A percentile compares a stretch with the other conserved stretches of the same genome.
Evolutionary conservation across 2,888 invertebrate species (phyloP).

Genomic region (Synanthedon andrenaeformis): DNA sequence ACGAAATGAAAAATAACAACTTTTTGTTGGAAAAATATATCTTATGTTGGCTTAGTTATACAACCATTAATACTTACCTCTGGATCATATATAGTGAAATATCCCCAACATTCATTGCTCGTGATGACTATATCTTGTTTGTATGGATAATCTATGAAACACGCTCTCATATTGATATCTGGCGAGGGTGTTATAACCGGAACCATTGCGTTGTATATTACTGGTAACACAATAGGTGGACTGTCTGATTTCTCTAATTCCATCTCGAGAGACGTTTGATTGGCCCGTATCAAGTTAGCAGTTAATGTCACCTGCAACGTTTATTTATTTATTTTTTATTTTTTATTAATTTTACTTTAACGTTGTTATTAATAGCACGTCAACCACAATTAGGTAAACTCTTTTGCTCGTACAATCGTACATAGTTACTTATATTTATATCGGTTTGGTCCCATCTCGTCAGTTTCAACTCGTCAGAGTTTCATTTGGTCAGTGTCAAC

Average conservation of each 20-base stretch:
- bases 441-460: too few relatives aligned
- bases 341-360: too few relatives aligned
- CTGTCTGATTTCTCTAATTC: constrained; percentile 71
- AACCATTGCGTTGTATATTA: constrained; percentile 60
- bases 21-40: too few relatives aligned
- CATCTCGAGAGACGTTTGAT: constrained; percentile 56
- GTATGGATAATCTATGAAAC: constrained; percentile 71
- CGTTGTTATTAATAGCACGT: too few relatives aligned
- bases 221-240: constrained; percentile 61
- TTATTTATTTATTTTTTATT: too few relatives aligned
- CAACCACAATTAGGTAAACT: too few relatives aligned
- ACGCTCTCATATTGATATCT: constrained; percentile 66
- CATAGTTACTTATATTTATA: too few relatives aligned
- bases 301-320: constrained; percentile 63
- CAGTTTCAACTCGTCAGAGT: too few relatives aligned
- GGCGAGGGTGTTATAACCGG: constrained; percentile 59
- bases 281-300: constrained; percentile 61
- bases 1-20: background rate
- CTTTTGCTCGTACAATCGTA: too few relatives aligned
- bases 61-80: constrained; percentile 21
- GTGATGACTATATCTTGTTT: constrained; percentile 51
- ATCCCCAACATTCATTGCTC: constrained; percentile 62
- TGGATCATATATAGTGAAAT: constrained; percentile 41
- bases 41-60: too few relatives aligned
- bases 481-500: too few relatives aligned